Base-by-base conservation (phyloP, 92 coral and sea anemone species). In the Zoanthus sansibaricus region DNA sequence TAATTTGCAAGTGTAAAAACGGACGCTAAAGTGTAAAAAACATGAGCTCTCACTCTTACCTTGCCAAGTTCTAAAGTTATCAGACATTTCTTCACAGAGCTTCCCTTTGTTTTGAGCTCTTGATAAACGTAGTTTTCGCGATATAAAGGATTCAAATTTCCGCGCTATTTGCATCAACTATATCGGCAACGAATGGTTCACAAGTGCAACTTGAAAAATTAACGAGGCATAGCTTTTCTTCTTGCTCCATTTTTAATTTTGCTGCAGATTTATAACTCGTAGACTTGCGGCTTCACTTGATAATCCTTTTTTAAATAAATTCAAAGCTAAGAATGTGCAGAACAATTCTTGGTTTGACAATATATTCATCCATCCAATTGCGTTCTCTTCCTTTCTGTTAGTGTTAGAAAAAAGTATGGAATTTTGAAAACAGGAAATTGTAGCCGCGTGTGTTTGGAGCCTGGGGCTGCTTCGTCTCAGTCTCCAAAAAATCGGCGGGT, bases 161-260 rank as follows among this genome's bases (percentile, higher is more conserved):
- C 94, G 94, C 94, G 94, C 91, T 91, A 84, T 87, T 91, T 91
- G 18, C 16, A 1, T 47, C 32, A 11, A 73, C 69, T 17, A 37
- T 18, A 49, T 54, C 64, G 62, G 18, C 33, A 52, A 52, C 79
- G 59, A 18, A 76, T 51, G 31, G 77, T n/a, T 7, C 14, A 52
- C 2, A n/a, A 1, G 33, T 7, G 31, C 33, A 8, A 47, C 21
- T 17, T 25, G 15, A 33, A 51, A 54, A 76, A 21, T 54, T 47
- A 76, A 58, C 67, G 82, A 76, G 10, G 66, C 82, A 21, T 76
- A 44, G 30, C 62, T 49, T 21, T 48, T 14, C 12, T 5, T 18
- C 31, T 30, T 8, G 14, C 17, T 13, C 68, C 10, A 54, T 7
- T 17, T 30, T 76, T 30, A 9, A 20, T 33, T 33, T n/a, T 30